Evolutionary conservation across 92 coral and sea anemone genomes (phyloP).

Genomic region (Paramuricea clavata): DNA sequence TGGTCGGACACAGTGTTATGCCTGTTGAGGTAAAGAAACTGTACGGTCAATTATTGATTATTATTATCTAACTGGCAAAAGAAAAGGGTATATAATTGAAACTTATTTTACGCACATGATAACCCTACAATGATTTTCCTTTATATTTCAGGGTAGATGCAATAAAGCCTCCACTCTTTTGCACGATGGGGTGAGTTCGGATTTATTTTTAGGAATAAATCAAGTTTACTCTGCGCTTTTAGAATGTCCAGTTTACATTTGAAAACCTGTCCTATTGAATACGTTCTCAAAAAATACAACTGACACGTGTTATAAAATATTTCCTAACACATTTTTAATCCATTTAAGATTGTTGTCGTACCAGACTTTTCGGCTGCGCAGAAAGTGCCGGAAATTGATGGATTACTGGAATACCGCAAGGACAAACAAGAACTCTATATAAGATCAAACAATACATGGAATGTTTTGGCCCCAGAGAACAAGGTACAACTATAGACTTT

Average conservation of each 20-base stretch:
- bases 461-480: background rate
- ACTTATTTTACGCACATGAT: no score
- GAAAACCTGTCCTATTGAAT: no score
- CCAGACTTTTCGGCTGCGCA: background rate
- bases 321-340: background rate
- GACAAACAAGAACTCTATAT: conserved; percentile 11
- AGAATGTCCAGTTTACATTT: background rate
- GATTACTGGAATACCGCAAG: conserved; percentile 5
- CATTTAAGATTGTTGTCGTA: background rate
- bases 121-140: no score
- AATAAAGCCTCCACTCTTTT: background rate
- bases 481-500: background rate
- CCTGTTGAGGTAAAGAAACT: no score
- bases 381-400: conserved; percentile 1
- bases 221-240: background rate
- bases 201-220: background rate
- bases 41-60: no score
- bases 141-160: background rate
- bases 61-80: no score
- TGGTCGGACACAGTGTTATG: no score
- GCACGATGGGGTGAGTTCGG: background rate
- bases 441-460: conserved; percentile 10
- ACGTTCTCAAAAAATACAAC: no score
- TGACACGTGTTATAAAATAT: background rate
- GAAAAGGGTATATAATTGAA: no score